Conservation (phyloP, 2,113 vertebrate species). For the rabbit (Oryctolagus cuniculus) region mOryCun1.1 NC_091433.1:179352001-179352500, state of each 20-base stretch:
- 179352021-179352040: not conserved
- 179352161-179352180: not conserved
- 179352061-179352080: not conserved
- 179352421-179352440: too few relatives aligned
- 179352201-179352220: not conserved
- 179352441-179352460: not conserved
- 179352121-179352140: not conserved
- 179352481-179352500: not conserved
- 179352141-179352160: not conserved
- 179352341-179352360: not conserved
- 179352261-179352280: not conserved
- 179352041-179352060: not conserved
- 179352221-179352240: not conserved
- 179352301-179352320: not conserved
- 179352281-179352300: not conserved
- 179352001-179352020: not conserved
- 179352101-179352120: not conserved
- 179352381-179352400: not conserved
- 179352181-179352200: not conserved
- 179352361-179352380: not conserved
- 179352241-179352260: not conserved
- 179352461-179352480: not conserved
- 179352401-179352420: not conserved
- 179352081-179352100: not conserved
- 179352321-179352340: not conserved